Conservation (phyloP, 30 jellyfish, hydroid and myxozoan species). For the Nemopilema nomurai region DNA sequence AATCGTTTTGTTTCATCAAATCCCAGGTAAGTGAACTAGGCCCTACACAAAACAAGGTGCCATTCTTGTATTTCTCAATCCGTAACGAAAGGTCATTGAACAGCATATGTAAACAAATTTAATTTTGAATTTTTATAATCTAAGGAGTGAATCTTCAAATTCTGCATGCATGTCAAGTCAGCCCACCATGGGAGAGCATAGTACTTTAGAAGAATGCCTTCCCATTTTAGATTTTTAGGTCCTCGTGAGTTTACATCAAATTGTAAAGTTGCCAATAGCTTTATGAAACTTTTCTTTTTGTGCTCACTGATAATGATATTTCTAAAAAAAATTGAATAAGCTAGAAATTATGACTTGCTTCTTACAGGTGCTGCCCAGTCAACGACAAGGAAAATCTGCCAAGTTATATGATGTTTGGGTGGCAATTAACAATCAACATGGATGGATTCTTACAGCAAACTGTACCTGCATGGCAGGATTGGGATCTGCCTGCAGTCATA, state of each 20-base stretch:
- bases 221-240: neutral
- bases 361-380: slow-evolving; percentile 34
- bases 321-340: neutral
- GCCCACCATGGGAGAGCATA: neutral
- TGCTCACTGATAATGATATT: neutral
- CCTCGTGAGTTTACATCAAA: neutral
- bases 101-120: neutral
- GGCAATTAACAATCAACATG: slow-evolving; percentile 8
- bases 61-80: neutral
- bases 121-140: neutral
- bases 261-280: neutral
- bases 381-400: slow-evolving; percentile 21
- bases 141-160: neutral
- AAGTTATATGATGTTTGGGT: slow-evolving; percentile 23
- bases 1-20: slow-evolving; percentile 26
- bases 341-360: neutral
- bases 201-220: neutral
- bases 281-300: neutral
- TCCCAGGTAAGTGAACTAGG: slow-evolving; percentile 3
- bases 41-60: neutral
- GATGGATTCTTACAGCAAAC: slow-evolving; percentile 29
- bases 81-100: neutral
- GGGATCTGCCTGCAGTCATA: slow-evolving; percentile 57
- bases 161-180: neutral
- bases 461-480: slow-evolving; percentile 34